Evolutionary conservation across 2,888 invertebrate species (phyloP), one percentile per base, ranked within the genome.

Genomic region (Tetheella fluctuosa): DNA sequence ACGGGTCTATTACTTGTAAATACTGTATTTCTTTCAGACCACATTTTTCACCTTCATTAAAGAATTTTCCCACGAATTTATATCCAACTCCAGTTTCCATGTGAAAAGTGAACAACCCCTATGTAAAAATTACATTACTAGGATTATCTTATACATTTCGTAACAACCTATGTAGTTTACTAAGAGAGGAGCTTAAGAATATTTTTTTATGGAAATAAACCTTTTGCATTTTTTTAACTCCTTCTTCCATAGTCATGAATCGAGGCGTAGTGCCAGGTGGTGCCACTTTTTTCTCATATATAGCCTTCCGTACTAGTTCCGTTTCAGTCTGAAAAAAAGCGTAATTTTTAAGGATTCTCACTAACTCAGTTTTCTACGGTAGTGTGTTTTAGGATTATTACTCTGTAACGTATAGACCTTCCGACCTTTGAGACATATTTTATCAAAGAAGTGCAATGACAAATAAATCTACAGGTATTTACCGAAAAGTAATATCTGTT

Each of bases 21-120:
- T 93, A 94, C 68, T 94, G 94, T 71, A 96, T 95, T 77, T 96
- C 96, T 60, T 94, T 94, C 23, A 96, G 83, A 0, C 95, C 95
- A 76, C 96, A 96, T 79, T 96, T 96, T 81, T 96, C 95, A 15
- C 94, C 94, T 79, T 96, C 96, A 20, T 91, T 87, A 76, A 95
- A 96, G 59, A 94, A 95, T 79, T 95, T 95, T 20, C 94, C 94
- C 0, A 96, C 94, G 30, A 96, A 86, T 77, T 95, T 95, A 78
- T 96, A 96, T 0, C 95, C 95, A 0, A 94, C 93, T 0, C 95
- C 94, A 0, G 94, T 88, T 80, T 96, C 96, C 81, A 95, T 95
- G 77, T 96, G 95, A 70, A 96, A 96, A 1, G 95, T 95, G 73
- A 95, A 96, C 28, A 95, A 85, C 13, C 95, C 95, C 80, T 94